A percentile compares a stretch with the other conserved stretches of the same genome.
Conservation (phyloP, 2,113 vertebrate genomes). For the Microcebus jonahi region DNA sequence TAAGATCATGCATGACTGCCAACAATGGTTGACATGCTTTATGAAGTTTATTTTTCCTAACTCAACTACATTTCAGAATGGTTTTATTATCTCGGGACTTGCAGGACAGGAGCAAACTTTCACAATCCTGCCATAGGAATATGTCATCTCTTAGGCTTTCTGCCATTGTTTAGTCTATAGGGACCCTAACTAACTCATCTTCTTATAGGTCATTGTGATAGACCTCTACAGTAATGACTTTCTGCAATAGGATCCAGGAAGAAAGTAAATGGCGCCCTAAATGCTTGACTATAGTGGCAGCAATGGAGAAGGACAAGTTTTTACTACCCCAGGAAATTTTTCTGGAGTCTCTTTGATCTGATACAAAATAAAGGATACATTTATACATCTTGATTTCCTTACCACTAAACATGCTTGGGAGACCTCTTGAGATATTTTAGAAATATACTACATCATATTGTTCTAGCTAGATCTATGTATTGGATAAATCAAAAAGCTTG, state of each 20-base stretch:
- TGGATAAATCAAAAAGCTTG: background rate
- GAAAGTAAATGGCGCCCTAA: background rate
- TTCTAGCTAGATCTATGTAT: background rate
- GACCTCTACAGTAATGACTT: background rate
- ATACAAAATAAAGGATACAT: conserved; percentile 5
- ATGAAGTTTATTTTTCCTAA: conserved; percentile 50
- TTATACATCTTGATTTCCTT: conserved; percentile 38
- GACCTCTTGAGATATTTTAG: background rate
- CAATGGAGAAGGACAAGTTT: background rate
- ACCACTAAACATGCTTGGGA: background rate
- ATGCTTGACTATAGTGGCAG: background rate
- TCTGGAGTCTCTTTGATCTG: conserved; percentile 9
- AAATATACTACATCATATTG: background rate
- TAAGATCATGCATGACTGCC: background rate
- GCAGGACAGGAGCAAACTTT: background rate
- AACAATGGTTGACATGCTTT: conserved; percentile 14
- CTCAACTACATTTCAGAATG: background rate
- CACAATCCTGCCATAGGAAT: background rate
- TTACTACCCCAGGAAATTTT: background rate
- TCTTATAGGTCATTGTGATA: background rate
- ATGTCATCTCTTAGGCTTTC: background rate
- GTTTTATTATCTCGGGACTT: conserved; percentile 35
- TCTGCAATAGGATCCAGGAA: background rate
- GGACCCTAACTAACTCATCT: background rate
- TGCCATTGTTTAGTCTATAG: conserved; percentile 22